Evolutionary conservation across 2,888 invertebrate species (phyloP), one percentile per base, ranked within the genome.

Genomic region (Teleiodes luculella): DNA sequence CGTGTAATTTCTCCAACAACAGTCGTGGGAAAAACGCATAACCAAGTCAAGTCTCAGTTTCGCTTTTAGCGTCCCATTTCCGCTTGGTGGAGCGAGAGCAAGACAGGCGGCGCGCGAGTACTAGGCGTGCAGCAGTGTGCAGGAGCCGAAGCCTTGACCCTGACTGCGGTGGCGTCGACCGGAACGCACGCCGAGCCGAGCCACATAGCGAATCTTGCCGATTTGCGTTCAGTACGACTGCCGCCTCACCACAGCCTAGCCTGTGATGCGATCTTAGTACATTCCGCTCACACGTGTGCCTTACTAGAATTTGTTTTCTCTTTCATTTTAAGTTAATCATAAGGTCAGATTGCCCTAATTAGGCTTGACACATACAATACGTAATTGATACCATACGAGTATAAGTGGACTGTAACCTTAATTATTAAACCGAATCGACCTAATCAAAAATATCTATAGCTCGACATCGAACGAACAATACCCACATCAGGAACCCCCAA

Each of bases 131-230:
- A 84, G 80, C 73, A 80, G 74, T 70, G 76, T 74, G 80, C 79
- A 83, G 85, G 78, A 83, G 78, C 70, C 72, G 74, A 86, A 86
- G 83, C 89, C 89, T 89, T 89, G 89, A 89, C 87, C 89, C 88
- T 88, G 87, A 85, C 74, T 78, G 79, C 80, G 86, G 85, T 86
- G 88, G 87, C 89, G 89, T 79, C 89, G 89, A 89, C 89, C 89
- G 87, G 85, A 86, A 87, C 87, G 88, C 80, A 78, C 83, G 78
- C 80, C 78, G 79, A 78, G 78, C 80, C 78, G 79, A 78, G 78
- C 78, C 71, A 77, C 82, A 80, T 76, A 77, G 84, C 82, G 77
- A 83, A 81, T 84, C 80, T 83, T 75, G 80, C 73, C 77, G 79
- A 81, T 82, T 80, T 80, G 78, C 77, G 72, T 74, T 74, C 73